These are phyloP conservation scores for Mythimna pallens DNA, from an alignment of 2,888 invertebrate species.

Conservation along the genomic window DNA sequence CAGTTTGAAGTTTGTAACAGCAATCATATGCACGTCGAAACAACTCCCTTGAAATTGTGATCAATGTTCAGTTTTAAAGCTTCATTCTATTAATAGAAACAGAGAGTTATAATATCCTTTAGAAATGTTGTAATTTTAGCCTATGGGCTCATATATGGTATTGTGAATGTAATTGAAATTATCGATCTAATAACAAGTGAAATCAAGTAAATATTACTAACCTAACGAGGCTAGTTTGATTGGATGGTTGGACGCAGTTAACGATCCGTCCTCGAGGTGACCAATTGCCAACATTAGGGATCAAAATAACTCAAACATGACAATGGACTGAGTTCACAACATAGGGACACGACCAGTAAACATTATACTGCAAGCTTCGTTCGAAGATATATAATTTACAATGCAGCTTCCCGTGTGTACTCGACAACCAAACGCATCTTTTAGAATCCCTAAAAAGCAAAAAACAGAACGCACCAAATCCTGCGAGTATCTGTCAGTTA, in stretches of 20 bases:
- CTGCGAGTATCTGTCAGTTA: no score
- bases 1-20: conserved; percentile 35
- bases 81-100: conserved; percentile 42
- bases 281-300: conserved; percentile 11
- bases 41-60: conserved; percentile 37
- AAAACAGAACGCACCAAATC: no score
- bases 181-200: conserved; percentile 1
- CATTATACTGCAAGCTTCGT: no score
- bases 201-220: conserved; percentile 5
- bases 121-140: neutral
- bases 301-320: conserved; percentile 13
- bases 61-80: conserved; percentile 52
- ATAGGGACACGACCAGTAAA: conserved; percentile 24
- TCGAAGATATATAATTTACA: no score
- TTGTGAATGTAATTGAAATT: conserved; percentile 11
- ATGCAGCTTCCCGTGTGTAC: no score
- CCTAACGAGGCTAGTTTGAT: neutral
- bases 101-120: conserved; percentile 4
- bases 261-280: conserved; percentile 10
- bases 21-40: conserved; percentile 36
- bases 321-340: conserved; percentile 20
- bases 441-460: no score
- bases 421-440: no score
- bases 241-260: conserved; percentile 7
- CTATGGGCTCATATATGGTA: neutral